Base-by-base conservation (phyloP, 37 sponge, comb jelly and placozoan species). In the Agelas oroides region DNA sequence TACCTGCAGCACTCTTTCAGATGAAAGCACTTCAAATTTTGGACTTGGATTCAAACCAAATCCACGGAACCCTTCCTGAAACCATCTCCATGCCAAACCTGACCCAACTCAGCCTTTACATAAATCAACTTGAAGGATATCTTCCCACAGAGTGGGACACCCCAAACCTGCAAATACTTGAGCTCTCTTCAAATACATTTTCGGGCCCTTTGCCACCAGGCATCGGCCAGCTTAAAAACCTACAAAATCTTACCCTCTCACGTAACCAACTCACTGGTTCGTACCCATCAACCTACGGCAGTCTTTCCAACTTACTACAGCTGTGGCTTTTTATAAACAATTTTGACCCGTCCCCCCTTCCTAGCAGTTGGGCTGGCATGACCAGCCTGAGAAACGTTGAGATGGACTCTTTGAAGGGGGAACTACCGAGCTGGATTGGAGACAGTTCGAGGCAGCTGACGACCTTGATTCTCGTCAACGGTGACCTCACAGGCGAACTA, bases 241-340 rank as follows among this genome's bases (percentile, higher is more conserved):
- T 89, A 17, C 41, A 82, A 16, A 27, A 40, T 21, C 38, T 95
- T 14, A 75, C 81, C 13, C 63, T 91, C 11, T 90, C 95, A 16
- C 40, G 73, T 0, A 95, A 95, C 59, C 58, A 67, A 17, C 79
- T 95, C 52, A 71, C 79, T 33, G 95, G 95, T 16, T 23, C 76
- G 1, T 84, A 80, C 24, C 95, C 95, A 30, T 60, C 66, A 8
- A 71, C 74, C 11, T 80, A 76, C 32, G 86, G 87, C 1, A 71
- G 37, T 16, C 83, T 95, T 21, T 23, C 5, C 23, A 56, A 27
- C 35, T 35, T 95, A 36, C 52, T 79, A 31, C 67, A 37, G 18
- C 70, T 95, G 40, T 95, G 95, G 95, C 8, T 79, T 1, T 95
- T 95, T 32, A 27, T 69, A 52, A 95, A 95, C 72, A 39, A 68